These are phyloP conservation scores for Chelon auratus DNA, from an alignment of 2,797 vertebrate genomes.

Conservation along the genomic window DNA sequence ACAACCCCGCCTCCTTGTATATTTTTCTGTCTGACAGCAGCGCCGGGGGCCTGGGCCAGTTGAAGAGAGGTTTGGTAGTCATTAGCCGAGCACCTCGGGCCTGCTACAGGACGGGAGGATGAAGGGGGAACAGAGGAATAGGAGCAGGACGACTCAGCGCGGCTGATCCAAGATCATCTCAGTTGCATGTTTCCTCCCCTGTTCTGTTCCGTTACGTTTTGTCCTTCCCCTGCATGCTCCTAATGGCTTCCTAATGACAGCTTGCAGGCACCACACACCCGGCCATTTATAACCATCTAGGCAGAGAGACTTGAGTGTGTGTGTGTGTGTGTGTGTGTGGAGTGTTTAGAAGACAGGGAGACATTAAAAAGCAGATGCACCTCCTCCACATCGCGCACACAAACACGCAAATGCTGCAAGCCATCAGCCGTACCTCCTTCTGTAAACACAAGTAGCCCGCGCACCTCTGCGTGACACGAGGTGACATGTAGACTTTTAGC, in stretches of 20 bases:
- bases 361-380: slow-evolving; percentile 75
- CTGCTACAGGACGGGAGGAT: slow-evolving; percentile 77
- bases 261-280: slow-evolving; percentile 81
- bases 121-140: slow-evolving; percentile 50
- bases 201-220: slow-evolving; percentile 66
- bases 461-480: slow-evolving; percentile 51
- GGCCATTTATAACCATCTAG: slow-evolving; percentile 78
- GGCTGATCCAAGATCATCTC: slow-evolving; percentile 65
- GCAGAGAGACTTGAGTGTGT: slow-evolving; percentile 55
- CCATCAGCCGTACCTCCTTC: slow-evolving; percentile 48
- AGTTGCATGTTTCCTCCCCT: slow-evolving; percentile 69
- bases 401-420: slow-evolving; percentile 60
- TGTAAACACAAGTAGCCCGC: slow-evolving; percentile 64
- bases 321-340: slow-evolving; percentile 40
- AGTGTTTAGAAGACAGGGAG: slow-evolving; percentile 58
- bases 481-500: slow-evolving; percentile 64
- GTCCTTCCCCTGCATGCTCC: slow-evolving; percentile 74
- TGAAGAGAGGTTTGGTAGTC: slow-evolving; percentile 82
- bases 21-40: slow-evolving; percentile 70
- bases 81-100: slow-evolving; percentile 73
- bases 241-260: slow-evolving; percentile 85
- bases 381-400: slow-evolving; percentile 43
- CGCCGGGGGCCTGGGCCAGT: slow-evolving; percentile 52
- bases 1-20: slow-evolving; percentile 49
- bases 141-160: slow-evolving; percentile 49